Percentiles rank a stretch among this genome's conserved stretches.
These are phyloP conservation scores for Catocala nupta DNA, from an alignment of 2,888 invertebrate genomes.

Conservation along the genomic window DNA sequence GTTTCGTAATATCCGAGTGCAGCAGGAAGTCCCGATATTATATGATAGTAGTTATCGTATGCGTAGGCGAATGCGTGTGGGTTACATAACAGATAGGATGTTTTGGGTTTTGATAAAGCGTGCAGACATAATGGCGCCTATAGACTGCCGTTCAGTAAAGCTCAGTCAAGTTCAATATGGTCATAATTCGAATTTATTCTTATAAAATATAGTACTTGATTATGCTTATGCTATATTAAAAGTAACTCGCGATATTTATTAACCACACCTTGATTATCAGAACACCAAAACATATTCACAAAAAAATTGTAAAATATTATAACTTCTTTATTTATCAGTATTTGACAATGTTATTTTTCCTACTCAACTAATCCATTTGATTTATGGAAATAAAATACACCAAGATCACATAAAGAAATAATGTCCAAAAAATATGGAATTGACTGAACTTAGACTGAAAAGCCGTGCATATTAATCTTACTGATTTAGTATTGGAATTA, in stretches of 20 bases:
- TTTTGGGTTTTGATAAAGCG: conserved; percentile 31
- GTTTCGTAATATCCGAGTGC: conserved; percentile 33
- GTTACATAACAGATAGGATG: conserved; percentile 31
- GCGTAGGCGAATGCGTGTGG: conserved; percentile 39
- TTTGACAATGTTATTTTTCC: too few relatives aligned
- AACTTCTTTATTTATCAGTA: too few relatives aligned
- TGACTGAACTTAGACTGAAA: not conserved
- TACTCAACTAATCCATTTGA: too few relatives aligned
- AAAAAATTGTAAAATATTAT: too few relatives aligned
- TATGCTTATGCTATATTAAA: too few relatives aligned
- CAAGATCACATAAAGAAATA: not conserved
- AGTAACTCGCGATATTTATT: too few relatives aligned
- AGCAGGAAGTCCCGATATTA: conserved; percentile 34
- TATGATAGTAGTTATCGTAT: conserved; percentile 38
- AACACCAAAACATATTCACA: too few relatives aligned
- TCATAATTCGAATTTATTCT: too few relatives aligned
- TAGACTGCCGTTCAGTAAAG: not conserved
- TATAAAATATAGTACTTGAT: too few relatives aligned
- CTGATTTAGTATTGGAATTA: conserved; percentile 21
- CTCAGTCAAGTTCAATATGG: too few relatives aligned
- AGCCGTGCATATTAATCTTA: not conserved
- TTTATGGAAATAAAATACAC: too few relatives aligned
- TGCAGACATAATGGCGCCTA: conserved; percentile 16
- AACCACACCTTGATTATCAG: too few relatives aligned
- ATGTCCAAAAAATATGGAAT: not conserved